Evolutionary conservation across 2,888 invertebrate species (phyloP).

Genomic region (Erannis defoliaria): DNA sequence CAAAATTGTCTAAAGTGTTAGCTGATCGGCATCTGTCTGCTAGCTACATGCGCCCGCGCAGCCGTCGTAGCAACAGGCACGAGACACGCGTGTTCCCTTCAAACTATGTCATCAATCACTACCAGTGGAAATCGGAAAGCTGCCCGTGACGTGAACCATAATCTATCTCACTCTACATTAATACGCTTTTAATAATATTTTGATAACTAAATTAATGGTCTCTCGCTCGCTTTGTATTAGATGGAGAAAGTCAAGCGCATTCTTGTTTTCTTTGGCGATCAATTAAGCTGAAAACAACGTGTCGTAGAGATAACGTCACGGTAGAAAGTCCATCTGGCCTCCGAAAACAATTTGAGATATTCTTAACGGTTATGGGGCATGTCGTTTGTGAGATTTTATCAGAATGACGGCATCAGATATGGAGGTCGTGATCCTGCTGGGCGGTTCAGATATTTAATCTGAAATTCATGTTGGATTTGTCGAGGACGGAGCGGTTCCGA

Average conservation of each 20-base stretch:
- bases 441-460: constrained; percentile 56
- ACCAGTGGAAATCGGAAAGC: constrained; percentile 56
- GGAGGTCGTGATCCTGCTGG: constrained; percentile 65
- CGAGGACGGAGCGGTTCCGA: constrained; percentile 48
- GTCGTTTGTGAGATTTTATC: constrained; percentile 61
- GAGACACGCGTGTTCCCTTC: constrained; percentile 29
- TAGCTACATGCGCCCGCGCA: constrained; percentile 21
- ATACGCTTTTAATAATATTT: constrained; percentile 57
- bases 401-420: constrained; percentile 61
- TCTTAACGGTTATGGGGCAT: constrained; percentile 52
- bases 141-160: constrained; percentile 47
- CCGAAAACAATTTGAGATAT: constrained; percentile 53
- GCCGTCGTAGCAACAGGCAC: constrained; percentile 25
- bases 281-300: constrained; percentile 43
- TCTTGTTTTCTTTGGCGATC: constrained; percentile 42
- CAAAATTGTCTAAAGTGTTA: constrained; percentile 50
- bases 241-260: constrained; percentile 41
- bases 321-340: constrained; percentile 44
- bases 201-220: constrained; percentile 57
- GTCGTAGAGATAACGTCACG: constrained; percentile 35
- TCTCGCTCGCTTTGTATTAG: constrained; percentile 37
- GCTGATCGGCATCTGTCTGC: constrained; percentile 37
- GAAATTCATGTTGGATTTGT: constrained; percentile 49
- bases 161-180: constrained; percentile 56
- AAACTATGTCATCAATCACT: constrained; percentile 46